These are phyloP conservation scores for Ormyrus rosae DNA, from an alignment of 2,888 invertebrate species.

Conservation along the genomic window DNA sequence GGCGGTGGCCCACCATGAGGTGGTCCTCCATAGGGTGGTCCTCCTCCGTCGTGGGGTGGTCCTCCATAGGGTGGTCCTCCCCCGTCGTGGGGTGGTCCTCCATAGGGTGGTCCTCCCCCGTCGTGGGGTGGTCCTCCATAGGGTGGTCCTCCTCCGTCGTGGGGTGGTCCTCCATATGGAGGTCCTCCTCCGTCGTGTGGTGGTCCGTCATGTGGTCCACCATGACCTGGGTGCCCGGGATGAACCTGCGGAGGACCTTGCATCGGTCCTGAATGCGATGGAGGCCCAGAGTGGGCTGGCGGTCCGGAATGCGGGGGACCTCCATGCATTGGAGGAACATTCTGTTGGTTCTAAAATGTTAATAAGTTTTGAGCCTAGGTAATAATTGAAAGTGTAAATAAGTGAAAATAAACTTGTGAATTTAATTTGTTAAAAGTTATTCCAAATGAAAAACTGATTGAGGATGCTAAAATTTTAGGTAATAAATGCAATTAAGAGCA, in stretches of 20 bases:
- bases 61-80: slow-evolving; percentile 6
- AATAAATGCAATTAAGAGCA: no score
- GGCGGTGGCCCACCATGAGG: background rate
- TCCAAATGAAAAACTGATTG: background rate
- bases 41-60: slow-evolving; percentile 6
- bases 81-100: slow-evolving; percentile 9
- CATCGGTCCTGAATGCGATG: no score
- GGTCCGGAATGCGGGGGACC: slow-evolving; percentile 9
- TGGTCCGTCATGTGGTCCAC: slow-evolving; percentile 7
- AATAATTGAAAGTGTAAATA: no score
- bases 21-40: slow-evolving; percentile 10
- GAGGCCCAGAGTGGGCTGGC: background rate
- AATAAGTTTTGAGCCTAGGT: no score
- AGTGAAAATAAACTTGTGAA: no score
- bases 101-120: slow-evolving; percentile 15
- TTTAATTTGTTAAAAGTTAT: slow-evolving; percentile 5
- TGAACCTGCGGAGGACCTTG: background rate
- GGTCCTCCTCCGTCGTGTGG: slow-evolving; percentile 9
- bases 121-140: slow-evolving; percentile 20
- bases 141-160: slow-evolving; percentile 1
- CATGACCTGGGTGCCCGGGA: background rate
- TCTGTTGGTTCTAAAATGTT: slow-evolving; percentile 62
- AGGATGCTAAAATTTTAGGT: background rate
- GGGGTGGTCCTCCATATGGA: background rate
- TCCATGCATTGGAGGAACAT: slow-evolving; percentile 62